A percentile compares a stretch with the other conserved stretches of the same genome.
phyloP scores from a whole-genome alignment of 2,113 vertebrate genomes.

The Hippocampus barbouri region DNA sequence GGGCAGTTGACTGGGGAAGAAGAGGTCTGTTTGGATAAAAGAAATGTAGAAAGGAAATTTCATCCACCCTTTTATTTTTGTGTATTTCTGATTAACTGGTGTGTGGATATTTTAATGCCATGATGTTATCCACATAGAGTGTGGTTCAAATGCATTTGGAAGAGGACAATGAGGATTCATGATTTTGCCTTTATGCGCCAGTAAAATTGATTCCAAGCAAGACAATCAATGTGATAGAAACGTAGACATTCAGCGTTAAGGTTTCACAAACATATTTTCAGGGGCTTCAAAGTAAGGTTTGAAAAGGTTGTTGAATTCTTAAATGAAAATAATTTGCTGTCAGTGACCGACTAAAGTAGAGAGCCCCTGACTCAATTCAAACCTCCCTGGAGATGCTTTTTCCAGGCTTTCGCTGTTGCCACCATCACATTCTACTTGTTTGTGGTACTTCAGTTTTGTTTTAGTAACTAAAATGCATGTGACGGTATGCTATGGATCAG shows the following conservation, averaged over 20 bases:
- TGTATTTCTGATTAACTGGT: constrained; percentile 41
- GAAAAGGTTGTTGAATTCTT: no score
- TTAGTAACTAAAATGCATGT: no score
- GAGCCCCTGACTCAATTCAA: no score
- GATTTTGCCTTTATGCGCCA: neutral
- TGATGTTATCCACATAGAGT: neutral
- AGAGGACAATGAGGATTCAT: neutral
- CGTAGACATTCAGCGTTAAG: neutral
- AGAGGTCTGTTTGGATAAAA: constrained; percentile 67
- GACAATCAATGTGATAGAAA: neutral
- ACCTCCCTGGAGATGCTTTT: no score
- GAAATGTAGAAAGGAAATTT: constrained; percentile 43
- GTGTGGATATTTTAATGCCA: constrained; percentile 2
- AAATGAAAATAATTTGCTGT: no score
- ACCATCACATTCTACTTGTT: no score
- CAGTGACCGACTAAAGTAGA: no score
- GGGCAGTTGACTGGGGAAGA: constrained; percentile 66
- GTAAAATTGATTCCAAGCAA: neutral
- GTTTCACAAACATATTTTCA: neutral
- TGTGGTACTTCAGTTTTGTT: no score
- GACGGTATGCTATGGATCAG: no score
- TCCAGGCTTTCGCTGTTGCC: no score
- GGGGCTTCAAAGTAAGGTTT: neutral
- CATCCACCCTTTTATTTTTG: constrained; percentile 17
- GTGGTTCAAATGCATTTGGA: neutral